Base-by-base conservation (phyloP, 2,113 vertebrate genomes). In the Phyllopteryx taeniolatus region DNA sequence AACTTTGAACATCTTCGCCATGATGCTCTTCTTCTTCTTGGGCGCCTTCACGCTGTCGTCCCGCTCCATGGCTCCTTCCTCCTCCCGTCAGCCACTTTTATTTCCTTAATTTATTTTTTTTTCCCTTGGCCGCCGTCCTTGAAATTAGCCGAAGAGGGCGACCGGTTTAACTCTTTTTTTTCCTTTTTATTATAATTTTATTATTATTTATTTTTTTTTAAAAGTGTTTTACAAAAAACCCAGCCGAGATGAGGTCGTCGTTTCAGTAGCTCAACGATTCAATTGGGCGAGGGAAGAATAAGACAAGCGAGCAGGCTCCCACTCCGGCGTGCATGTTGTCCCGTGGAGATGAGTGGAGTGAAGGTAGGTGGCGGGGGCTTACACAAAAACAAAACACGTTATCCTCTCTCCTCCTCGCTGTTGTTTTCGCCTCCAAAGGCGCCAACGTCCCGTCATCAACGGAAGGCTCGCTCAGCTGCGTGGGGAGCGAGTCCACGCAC, bases 1-100 rank as follows among this genome's bases (percentile, higher is more conserved):
- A 95, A 98, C 95, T 96, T 96, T 95, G 70, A 94, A 95, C 70
- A 93, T 93, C 87, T 92, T 93, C 0, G 85, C 63, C 1, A 93
- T 89, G 31, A 91, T 88, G 14, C 87, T 91, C 89, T 91, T 92
- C 84, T 92, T 93, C 89, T 91, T 92, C 82, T 91, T 92, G 54
- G 92, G 91, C 74, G 77, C 75, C 75, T 78, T 82, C 83, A 61
- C 79, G 62, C 74, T 71, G 75, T 87, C 85, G 77, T 87, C 85
- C 83, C 76, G 85, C 70, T 92, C 90, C 91, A 91, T 90, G 80
- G 8, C 8, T 31, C 62, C 82, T 49, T 42, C 46, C 76, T 57
- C 73, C 71, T 78, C 73, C 71, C 73, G 54, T 69, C 73, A 77
- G 77, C 75, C 80, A 87, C 87, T 89, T 85, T 81, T 31, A 22